Evolutionary conservation across 2,888 invertebrate genomes (phyloP).

Genomic region (Zonitis immaculata): DNA sequence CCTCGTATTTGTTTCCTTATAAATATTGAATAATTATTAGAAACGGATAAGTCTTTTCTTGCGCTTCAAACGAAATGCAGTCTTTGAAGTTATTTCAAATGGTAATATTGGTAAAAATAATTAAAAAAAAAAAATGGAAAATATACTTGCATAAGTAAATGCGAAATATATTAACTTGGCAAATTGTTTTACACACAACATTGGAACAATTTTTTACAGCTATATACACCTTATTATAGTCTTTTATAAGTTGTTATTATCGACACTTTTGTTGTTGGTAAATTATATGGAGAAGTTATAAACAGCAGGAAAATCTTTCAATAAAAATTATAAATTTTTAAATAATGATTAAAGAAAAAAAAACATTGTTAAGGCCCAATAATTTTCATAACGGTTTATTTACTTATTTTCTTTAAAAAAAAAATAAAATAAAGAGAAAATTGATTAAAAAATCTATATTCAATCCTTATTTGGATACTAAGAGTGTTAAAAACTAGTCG

Average conservation of each 20-base stretch:
- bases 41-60: too few species aligned
- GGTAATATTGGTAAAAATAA: neutral
- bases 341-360: too few species aligned
- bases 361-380: too few species aligned
- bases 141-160: neutral
- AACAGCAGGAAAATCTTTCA: neutral
- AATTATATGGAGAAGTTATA: neutral
- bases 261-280: constrained; percentile 1
- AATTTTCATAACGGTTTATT: too few species aligned
- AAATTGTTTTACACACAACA: neutral
- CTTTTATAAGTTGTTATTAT: neutral
- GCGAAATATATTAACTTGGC: neutral
- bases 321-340: too few species aligned
- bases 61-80: neutral
- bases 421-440: too few species aligned
- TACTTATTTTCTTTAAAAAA: too few species aligned
- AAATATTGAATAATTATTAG: too few species aligned
- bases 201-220: neutral
- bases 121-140: neutral
- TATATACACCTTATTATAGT: neutral
- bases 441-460: too few species aligned
- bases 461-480: too few species aligned
- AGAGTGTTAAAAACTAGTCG: too few species aligned
- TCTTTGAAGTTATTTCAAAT: neutral
- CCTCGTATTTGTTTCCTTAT: too few species aligned